Conservation (phyloP, 2,888 invertebrate species). For the Dryobotodes eremita region DNA sequence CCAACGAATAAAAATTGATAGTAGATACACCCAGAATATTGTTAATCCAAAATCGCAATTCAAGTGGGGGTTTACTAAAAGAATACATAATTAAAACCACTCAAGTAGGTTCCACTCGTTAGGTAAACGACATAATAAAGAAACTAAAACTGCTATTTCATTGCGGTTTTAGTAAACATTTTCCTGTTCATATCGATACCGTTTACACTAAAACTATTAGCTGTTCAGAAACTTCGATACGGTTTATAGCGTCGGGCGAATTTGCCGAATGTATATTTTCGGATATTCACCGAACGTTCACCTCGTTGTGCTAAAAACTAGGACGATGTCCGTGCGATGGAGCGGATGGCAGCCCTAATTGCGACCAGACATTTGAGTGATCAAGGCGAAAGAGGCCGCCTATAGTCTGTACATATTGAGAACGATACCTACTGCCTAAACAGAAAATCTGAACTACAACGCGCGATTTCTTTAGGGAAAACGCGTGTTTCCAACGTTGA, state of each 20-base stretch:
- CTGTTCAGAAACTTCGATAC: slow-evolving; percentile 53
- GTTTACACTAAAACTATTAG: slow-evolving; percentile 63
- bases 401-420: slow-evolving; percentile 52
- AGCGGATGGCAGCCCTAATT: slow-evolving; percentile 73
- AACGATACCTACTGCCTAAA: slow-evolving; percentile 48
- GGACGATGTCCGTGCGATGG: slow-evolving; percentile 72
- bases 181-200: slow-evolving; percentile 63
- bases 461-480: slow-evolving; percentile 20
- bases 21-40: background rate
- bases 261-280: slow-evolving; percentile 68
- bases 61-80: slow-evolving; percentile 31
- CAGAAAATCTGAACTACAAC: slow-evolving; percentile 32
- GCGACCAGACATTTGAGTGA: slow-evolving; percentile 70
- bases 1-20: slow-evolving; percentile 31
- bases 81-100: slow-evolving; percentile 53
- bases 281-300: slow-evolving; percentile 71
- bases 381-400: slow-evolving; percentile 71
- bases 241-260: slow-evolving; percentile 53
- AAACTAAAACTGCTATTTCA: slow-evolving; percentile 48
- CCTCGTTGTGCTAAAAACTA: slow-evolving; percentile 71
- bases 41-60: slow-evolving; percentile 12
- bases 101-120: too few species aligned
- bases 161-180: slow-evolving; percentile 60
- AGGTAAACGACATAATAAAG: slow-evolving; percentile 47
- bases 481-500: too few species aligned